Base-by-base conservation (phyloP, 2,888 invertebrate genomes). In the Xiphydria camelus region DNA sequence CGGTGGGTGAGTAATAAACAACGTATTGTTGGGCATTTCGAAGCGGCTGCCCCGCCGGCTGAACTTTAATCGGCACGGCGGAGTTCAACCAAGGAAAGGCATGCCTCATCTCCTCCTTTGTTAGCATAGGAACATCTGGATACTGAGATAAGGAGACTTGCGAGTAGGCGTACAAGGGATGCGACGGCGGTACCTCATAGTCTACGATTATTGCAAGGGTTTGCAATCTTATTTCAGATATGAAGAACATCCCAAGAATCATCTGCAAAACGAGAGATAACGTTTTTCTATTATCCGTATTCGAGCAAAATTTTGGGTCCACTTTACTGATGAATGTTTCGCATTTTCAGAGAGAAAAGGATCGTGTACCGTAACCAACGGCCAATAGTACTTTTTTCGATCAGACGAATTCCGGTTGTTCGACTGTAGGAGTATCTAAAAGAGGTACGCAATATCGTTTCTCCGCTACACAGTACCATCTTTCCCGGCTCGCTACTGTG, bases 211-310 rank as follows among this genome's bases (percentile, higher is more conserved):
- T 21, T 32, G 47, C 10, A 2, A 45, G 40, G 10, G 51, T 35
- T 33, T 47, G 51, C 12, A 53, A 46, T 23, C 47, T 47, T 6
- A 51, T 42, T 38, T 48, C 38, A 31, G 56, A 42, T 15, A 49
- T 44, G 45, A 44, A 48, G 26, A 54, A 41, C 40, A 48, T 51
- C 15, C 49, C 47, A 3, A 56, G 23, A 18, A 51, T 26, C 21
- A 51, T 29, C 58, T 58, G 47, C 39, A 41, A 38, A 18, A 22
- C 17, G 19, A 15, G 12, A 18, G 26, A 40, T 12, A 33, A n/a
- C n/a, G n/a, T n/a, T n/a, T n/a, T n/a, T 26, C 21, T n/a, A n/a
- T n/a, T n/a, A n/a, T n/a, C n/a, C n/a, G n/a, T n/a, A n/a, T n/a
- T 29, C 29, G 4, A 29, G 12, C 2, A 12, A 14, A 29, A 4